A percentile compares a stretch with the other conserved stretches of the same genome.
Conservation (phyloP, 2,888 invertebrate genomes). For the Agonopterix heracliana region DNA sequence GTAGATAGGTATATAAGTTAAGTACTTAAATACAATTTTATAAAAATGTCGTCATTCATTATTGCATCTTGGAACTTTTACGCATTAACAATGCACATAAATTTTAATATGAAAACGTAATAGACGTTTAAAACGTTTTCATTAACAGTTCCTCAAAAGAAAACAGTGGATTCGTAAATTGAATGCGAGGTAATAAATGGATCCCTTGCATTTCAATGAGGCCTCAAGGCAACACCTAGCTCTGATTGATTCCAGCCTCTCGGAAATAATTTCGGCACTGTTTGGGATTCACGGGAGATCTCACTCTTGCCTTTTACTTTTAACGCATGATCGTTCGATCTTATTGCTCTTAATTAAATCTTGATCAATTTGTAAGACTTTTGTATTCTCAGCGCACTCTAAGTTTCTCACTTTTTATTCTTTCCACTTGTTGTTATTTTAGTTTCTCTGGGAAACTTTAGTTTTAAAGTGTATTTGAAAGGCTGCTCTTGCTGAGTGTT, state of each 20-base stretch:
- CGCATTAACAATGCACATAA: constrained; percentile 5
- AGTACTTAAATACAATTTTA: too few relatives aligned
- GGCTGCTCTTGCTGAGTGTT: not conserved
- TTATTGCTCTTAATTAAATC: constrained; percentile 42
- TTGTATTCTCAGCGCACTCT: too few relatives aligned
- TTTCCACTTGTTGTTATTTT: too few relatives aligned
- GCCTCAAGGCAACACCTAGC: constrained; percentile 40
- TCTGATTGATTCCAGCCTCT: constrained; percentile 57
- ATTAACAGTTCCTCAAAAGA: constrained; percentile 30
- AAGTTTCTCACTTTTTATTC: too few relatives aligned
- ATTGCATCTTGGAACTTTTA: not conserved
- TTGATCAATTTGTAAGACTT: constrained; percentile 17
- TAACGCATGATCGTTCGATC: constrained; percentile 38
- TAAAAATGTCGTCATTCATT: too few relatives aligned
- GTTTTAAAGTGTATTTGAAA: too few relatives aligned
- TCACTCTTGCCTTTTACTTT: constrained; percentile 39
- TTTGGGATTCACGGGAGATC: constrained; percentile 50
- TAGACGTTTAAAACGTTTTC: constrained; percentile 20
- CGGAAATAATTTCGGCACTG: constrained; percentile 50
- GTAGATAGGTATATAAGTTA: too few relatives aligned
- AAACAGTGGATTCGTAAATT: constrained; percentile 47
- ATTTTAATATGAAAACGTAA: not conserved
- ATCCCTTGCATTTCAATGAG: constrained; percentile 65
- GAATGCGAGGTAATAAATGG: constrained; percentile 60
- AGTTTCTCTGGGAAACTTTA: too few relatives aligned